Evolutionary conservation across 2,888 invertebrate genomes (phyloP).

Genomic region (Eristalis pertinax): DNA sequence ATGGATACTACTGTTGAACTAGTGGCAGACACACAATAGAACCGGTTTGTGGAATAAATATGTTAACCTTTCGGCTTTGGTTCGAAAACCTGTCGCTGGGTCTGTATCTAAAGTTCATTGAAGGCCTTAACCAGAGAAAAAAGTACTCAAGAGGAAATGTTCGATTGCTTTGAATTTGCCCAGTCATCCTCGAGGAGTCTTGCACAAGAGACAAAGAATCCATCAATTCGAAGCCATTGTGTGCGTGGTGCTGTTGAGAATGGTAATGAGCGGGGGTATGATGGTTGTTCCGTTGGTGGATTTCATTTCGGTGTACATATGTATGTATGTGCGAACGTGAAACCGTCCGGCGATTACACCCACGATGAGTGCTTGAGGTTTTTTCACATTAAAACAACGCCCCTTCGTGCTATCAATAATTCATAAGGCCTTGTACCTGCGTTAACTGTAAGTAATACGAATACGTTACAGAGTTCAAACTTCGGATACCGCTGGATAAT

Average conservation of each 20-base stretch:
- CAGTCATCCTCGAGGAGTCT: slow-evolving; percentile 24
- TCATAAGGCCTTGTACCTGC: slow-evolving; percentile 54
- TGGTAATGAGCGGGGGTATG: slow-evolving; percentile 28
- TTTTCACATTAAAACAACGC: slow-evolving; percentile 65
- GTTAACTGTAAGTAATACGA: slow-evolving; percentile 54
- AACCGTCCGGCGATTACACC: slow-evolving; percentile 58
- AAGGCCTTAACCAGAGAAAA: slow-evolving; percentile 37
- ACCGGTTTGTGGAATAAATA: slow-evolving; percentile 64
- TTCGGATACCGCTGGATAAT: slow-evolving; percentile 44
- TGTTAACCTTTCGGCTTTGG: slow-evolving; percentile 48
- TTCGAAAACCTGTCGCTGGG: slow-evolving; percentile 62
- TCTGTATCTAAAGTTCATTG: slow-evolving; percentile 59
- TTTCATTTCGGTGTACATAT: neutral
- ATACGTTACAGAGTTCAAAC: slow-evolving; percentile 35
- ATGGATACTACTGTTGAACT: slow-evolving; percentile 21
- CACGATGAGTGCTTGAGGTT: slow-evolving; percentile 61
- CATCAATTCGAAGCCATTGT: slow-evolving; percentile 31
- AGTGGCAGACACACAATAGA: slow-evolving; percentile 38
- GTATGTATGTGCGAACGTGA: slow-evolving; percentile 28
- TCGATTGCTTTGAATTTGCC: slow-evolving; percentile 14
- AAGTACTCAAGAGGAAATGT: slow-evolving; percentile 15
- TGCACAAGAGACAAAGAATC: slow-evolving; percentile 19
- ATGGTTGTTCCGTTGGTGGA: slow-evolving; percentile 6
- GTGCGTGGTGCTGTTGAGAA: slow-evolving; percentile 18
- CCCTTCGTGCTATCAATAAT: slow-evolving; percentile 67